Evolutionary conservation across 2,113 vertebrate species (phyloP).

Genomic region (Rhinolophus ferrumequinum): DNA sequence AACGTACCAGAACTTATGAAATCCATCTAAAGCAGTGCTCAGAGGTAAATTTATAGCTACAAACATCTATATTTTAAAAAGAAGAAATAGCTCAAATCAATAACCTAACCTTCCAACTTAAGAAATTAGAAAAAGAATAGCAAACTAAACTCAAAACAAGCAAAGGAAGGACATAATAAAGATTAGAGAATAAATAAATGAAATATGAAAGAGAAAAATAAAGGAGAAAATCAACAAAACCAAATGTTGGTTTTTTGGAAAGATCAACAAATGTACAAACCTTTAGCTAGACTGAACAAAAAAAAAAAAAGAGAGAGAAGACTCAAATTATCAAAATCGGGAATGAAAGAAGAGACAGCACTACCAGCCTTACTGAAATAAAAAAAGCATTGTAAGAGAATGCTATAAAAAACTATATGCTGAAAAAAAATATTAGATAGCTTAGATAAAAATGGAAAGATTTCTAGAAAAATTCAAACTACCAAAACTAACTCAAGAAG

Average conservation of each 20-base stretch:
- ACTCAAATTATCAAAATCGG: slow-evolving; percentile 21
- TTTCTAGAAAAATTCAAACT: slow-evolving; percentile 20
- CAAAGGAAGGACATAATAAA: slow-evolving; percentile 39
- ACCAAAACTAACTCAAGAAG: not conserved
- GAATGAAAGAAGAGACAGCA: not conserved
- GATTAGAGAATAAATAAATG: not conserved
- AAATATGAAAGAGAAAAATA: slow-evolving; percentile 9
- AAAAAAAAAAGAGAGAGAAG: not conserved
- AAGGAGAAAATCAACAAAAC: slow-evolving; percentile 2
- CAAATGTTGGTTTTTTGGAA: not conserved
- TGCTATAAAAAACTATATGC: not conserved
- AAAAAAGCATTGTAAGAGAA: not conserved
- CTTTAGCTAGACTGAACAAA: slow-evolving; percentile 16
- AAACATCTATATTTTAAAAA: not conserved
- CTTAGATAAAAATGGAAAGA: not conserved
- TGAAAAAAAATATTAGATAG: not conserved
- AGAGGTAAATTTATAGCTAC: not conserved
- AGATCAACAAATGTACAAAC: slow-evolving; percentile 4
- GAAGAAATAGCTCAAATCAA: not conserved
- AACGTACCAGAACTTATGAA: not conserved
- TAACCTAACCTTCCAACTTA: not conserved
- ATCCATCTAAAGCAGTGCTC: not conserved
- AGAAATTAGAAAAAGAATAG: not conserved
- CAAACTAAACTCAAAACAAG: not conserved
- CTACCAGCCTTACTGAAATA: slow-evolving; percentile 15